Percentiles rank a stretch among this genome's conserved stretches.
Evolutionary conservation across 2,888 invertebrate genomes (phyloP).

Genomic region (Mongoloraphidia duomilia): DNA sequence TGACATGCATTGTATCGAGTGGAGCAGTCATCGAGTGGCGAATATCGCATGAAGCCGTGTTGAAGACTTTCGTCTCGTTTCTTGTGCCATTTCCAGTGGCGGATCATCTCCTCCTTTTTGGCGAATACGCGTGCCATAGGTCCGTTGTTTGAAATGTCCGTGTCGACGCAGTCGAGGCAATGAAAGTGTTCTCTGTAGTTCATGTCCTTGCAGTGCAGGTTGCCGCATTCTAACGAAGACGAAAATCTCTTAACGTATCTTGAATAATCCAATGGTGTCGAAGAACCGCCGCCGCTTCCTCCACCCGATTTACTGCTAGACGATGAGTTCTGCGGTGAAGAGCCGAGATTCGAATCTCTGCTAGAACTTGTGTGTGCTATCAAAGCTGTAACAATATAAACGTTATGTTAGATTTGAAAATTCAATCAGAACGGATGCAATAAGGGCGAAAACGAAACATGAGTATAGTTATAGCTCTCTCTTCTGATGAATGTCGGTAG

Average conservation of each 20-base stretch:
- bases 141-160: slow-evolving; percentile 25
- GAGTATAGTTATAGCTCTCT: too few relatives aligned
- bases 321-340: slow-evolving; percentile 30
- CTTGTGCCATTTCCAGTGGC: slow-evolving; percentile 99
- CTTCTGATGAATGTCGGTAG: too few relatives aligned
- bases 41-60: slow-evolving; percentile 84
- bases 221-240: slow-evolving; percentile 71
- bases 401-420: background rate
- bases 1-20: slow-evolving; percentile 74
- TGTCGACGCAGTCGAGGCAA: slow-evolving; percentile 61
- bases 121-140: slow-evolving; percentile 64
- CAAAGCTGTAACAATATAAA: background rate
- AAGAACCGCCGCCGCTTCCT: slow-evolving; percentile 40
- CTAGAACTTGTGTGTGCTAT: background rate
- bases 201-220: slow-evolving; percentile 72
- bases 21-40: slow-evolving; percentile 88
- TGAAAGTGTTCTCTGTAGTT: slow-evolving; percentile 93
- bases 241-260: slow-evolving; percentile 77
- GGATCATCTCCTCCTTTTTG: slow-evolving; percentile 97
- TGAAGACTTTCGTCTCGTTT: slow-evolving; percentile 93
- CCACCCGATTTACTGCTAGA: slow-evolving; percentile 37
- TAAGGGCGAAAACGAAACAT: too few relatives aligned
- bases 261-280: slow-evolving; percentile 70
- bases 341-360: slow-evolving; percentile 10
- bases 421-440: background rate